Evolutionary conservation across 2,113 vertebrate genomes (phyloP).

Genomic region (Passer montanus): DNA sequence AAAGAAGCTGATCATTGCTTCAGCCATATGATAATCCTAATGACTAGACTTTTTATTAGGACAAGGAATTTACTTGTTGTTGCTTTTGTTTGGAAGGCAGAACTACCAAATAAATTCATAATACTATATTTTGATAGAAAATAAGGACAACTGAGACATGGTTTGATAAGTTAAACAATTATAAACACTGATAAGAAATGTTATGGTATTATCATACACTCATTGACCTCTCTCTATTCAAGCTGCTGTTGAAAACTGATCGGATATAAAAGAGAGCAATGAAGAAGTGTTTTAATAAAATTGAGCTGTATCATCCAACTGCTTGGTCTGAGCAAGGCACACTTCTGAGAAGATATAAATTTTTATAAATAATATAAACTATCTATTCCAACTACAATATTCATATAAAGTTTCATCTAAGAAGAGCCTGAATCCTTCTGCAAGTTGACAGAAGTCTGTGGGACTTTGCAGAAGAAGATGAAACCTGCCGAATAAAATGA

Average conservation of each 20-base stretch:
- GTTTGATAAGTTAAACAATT: background rate
- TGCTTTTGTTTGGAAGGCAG: background rate
- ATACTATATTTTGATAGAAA: background rate
- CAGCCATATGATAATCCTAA: background rate
- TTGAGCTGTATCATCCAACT: background rate
- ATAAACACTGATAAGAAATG: slow-evolving; percentile 1
- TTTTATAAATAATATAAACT: background rate
- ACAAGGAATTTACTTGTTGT: background rate
- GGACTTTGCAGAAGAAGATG: background rate
- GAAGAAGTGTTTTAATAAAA: slow-evolving; percentile 21
- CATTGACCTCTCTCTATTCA: background rate
- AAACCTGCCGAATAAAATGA: background rate
- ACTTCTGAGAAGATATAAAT: background rate
- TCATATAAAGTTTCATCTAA: background rate
- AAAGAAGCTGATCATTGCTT: background rate
- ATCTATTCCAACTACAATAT: background rate
- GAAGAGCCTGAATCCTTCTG: background rate
- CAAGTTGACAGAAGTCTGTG: background rate
- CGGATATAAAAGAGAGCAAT: slow-evolving; percentile 6
- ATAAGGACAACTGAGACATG: background rate
- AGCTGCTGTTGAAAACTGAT: background rate
- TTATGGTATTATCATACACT: background rate
- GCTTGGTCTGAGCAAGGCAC: background rate
- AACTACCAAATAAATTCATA: background rate
- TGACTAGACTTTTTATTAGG: background rate